Conservation (phyloP, 1,140 invertebrate species). For the Sycophaga agraensis region DNA sequence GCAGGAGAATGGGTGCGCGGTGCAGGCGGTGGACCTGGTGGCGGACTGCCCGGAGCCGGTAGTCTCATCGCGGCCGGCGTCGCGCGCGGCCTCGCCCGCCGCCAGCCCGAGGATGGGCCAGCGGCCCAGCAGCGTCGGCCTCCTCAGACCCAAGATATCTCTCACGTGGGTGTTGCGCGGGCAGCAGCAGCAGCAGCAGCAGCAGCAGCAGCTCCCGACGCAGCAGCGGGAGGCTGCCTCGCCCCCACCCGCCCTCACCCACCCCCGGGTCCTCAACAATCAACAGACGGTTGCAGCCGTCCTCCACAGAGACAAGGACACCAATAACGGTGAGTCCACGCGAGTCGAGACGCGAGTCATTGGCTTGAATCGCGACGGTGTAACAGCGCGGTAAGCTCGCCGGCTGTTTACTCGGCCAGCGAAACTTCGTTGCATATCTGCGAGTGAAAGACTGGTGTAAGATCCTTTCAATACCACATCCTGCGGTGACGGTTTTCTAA, state of each 20-base stretch:
- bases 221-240: neutral
- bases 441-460: no score
- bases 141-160: slow-evolving; percentile 68
- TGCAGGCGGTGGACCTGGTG: slow-evolving; percentile 49
- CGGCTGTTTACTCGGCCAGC: no score
- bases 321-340: neutral
- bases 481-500: no score
- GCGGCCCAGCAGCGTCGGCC: slow-evolving; percentile 42
- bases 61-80: slow-evolving; percentile 31
- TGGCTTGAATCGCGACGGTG: no score
- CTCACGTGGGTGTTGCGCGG: slow-evolving; percentile 70
- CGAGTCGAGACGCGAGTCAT: no score
- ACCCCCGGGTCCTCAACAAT: neutral
- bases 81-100: slow-evolving; percentile 22
- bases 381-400: no score
- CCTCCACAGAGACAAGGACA: neutral
- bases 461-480: no score
- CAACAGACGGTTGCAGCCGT: neutral
- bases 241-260: neutral
- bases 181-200: slow-evolving; percentile 55
- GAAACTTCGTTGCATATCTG: no score
- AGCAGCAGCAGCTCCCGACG: slow-evolving; percentile 22
- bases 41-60: slow-evolving; percentile 42
- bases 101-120: slow-evolving; percentile 54
- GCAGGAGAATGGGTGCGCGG: slow-evolving; percentile 41